These are phyloP conservation scores for Prunella fulvescens DNA, from an alignment of 2,113 vertebrate species.

Conservation along the genomic window DNA sequence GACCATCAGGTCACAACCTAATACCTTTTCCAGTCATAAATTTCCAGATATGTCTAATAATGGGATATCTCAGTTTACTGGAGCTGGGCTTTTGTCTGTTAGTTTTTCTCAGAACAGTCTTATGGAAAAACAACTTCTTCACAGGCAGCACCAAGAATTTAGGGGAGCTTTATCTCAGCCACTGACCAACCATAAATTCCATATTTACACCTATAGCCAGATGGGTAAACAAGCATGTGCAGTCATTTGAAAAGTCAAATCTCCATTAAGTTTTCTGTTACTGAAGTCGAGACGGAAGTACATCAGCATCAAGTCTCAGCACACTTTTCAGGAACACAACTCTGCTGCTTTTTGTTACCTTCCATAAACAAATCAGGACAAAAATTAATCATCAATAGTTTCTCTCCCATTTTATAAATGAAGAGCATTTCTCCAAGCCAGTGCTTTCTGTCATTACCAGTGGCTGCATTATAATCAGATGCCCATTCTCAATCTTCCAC, in stretches of 20 bases:
- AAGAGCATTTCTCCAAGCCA: neutral
- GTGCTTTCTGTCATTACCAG: neutral
- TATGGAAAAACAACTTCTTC: slow-evolving; percentile 25
- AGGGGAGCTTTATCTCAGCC: slow-evolving; percentile 38
- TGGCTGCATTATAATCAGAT: neutral
- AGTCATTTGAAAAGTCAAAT: slow-evolving; percentile 25
- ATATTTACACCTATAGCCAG: slow-evolving; percentile 22
- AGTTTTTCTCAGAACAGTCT: slow-evolving; percentile 58
- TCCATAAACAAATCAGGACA: neutral
- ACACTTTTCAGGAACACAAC: slow-evolving; percentile 31
- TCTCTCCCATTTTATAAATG: neutral
- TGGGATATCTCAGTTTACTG: slow-evolving; percentile 66
- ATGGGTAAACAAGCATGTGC: slow-evolving; percentile 41
- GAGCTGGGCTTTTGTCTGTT: slow-evolving; percentile 7
- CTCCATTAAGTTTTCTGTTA: slow-evolving; percentile 4
- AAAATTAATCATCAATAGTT: neutral
- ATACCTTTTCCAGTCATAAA: slow-evolving; percentile 68
- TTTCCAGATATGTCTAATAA: slow-evolving; percentile 66
- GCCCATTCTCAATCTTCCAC: neutral
- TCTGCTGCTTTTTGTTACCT: neutral
- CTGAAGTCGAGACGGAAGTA: neutral
- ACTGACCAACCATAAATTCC: slow-evolving; percentile 30
- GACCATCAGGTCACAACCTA: slow-evolving; percentile 31
- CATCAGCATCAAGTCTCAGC: rapidly evolving
- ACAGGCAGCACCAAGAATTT: slow-evolving; percentile 37